These are phyloP conservation scores for Marmota monax DNA, from an alignment of 2,113 vertebrate species.

Conservation along the genomic window DNA sequence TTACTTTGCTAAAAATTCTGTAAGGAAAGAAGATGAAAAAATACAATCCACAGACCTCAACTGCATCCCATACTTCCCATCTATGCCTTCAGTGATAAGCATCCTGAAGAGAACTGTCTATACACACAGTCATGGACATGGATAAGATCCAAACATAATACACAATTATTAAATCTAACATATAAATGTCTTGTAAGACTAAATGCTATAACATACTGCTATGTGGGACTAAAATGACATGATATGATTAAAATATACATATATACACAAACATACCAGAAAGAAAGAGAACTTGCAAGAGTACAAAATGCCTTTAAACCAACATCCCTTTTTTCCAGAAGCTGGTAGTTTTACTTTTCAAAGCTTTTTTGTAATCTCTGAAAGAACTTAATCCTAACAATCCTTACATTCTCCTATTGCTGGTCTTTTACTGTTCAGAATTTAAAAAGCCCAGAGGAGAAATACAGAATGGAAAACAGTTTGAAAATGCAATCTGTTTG, in stretches of 20 bases:
- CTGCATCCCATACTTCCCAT: neutral
- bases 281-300: constrained; percentile 8
- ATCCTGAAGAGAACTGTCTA: neutral
- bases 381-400: neutral
- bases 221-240: neutral
- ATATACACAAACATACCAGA: neutral
- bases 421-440: constrained; percentile 30
- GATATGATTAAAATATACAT: neutral
- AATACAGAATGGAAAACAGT: constrained; percentile 14
- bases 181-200: neutral
- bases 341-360: neutral
- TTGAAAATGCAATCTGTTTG: constrained; percentile 8
- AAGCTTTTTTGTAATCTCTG: constrained; percentile 61
- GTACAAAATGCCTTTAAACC: constrained; percentile 35
- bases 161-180: constrained; percentile 11
- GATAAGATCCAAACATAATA: neutral
- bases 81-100: neutral
- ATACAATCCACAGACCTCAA: neutral
- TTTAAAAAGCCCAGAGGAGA: neutral
- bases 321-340: neutral
- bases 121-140: neutral
- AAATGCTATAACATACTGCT: neutral
- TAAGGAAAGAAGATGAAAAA: neutral
- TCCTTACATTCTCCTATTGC: neutral
- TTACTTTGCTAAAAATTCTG: neutral